phyloP scores from a whole-genome alignment of 2,888 invertebrate species.

The Corythucha ciliata region DNA sequence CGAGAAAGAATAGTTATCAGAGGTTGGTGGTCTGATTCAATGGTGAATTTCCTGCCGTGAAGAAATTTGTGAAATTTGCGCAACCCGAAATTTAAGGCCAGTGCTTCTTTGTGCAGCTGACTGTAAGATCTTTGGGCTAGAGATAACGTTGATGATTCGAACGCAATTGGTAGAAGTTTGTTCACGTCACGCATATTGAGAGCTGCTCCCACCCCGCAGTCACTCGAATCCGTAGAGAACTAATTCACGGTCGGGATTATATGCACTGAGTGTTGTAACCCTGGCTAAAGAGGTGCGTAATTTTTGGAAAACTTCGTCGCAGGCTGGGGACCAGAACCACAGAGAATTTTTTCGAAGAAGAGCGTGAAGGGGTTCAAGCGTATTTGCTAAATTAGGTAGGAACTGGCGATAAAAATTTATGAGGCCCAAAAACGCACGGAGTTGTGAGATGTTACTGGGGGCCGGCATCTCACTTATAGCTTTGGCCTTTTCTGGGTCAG shows the following conservation, averaged over 20 bases:
- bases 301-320: constrained; percentile 13
- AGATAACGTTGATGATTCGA: constrained; percentile 20
- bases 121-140: constrained; percentile 21
- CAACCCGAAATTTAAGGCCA: constrained; percentile 11
- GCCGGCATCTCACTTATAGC: constrained; percentile 12
- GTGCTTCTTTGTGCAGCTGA: constrained; percentile 21
- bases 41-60: constrained; percentile 6
- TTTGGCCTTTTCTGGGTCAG: constrained; percentile 13
- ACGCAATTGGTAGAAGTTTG: constrained; percentile 15
- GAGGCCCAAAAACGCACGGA: constrained; percentile 21
- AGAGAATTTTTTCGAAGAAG: constrained; percentile 6
- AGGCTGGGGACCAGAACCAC: constrained; percentile 16
- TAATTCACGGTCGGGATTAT: constrained; percentile 23
- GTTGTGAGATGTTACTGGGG: constrained; percentile 14
- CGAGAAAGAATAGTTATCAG: constrained; percentile 5
- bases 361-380: constrained; percentile 14
- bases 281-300: constrained; percentile 11
- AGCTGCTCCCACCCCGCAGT: constrained; percentile 28
- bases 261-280: constrained; percentile 19
- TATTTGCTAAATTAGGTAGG: constrained; percentile 13
- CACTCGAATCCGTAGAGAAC: constrained; percentile 25
- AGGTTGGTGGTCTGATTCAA: constrained; percentile 6
- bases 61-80: constrained; percentile 24
- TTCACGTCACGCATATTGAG: constrained; percentile 17
- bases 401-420: constrained; percentile 22